Base-by-base conservation (phyloP, 2,113 vertebrate genomes). In the Xiphophorus couchianus region DNA sequence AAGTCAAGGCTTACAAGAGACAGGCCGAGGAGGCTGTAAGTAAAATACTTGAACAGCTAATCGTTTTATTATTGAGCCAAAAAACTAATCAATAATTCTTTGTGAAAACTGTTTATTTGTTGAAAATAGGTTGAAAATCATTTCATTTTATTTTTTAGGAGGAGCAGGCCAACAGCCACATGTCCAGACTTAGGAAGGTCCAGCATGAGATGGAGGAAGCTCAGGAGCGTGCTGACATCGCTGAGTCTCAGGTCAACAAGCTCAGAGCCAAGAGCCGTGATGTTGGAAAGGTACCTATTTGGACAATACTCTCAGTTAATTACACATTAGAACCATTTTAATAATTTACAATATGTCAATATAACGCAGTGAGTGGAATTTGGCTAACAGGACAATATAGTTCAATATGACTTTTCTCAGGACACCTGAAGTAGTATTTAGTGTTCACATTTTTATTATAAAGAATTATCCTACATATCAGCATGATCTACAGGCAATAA, bases 181-280 rank as follows among this genome's bases (percentile, higher is more conserved):
- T 90, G 86, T 87, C 88, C 65, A 90, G 81, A 35, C 66, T 82
- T 19, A 83, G 91, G 27, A 92, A 92, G 79, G 87, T 88, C 19
- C 91, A 92, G 75, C 82, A 92, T 86, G 90, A 92, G 76, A 61
- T 91, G 64, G 91, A 92, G n/a, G 91, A 92, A 42, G 87, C 90
- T 81, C 88, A 91, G 70, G 91, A 92, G 68, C 90, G 91, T 0
- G 91, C 91, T 71, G 89, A 92, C 71, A 92, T 92, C 0, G 78
- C 91, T 13, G 91, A 92, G 77, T 75, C 89, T 10, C 91, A 92
- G 70, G 89, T 92, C 81, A 92, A 90, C 85, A 92, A 92, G 81
- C 25, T 92, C 73, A 90, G 91, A 84, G 89, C 60, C 62, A 92
- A 91, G 77, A 91, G 85, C 14, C 88, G 91, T 42, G 91, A 92